Evolutionary conservation across 2,888 invertebrate genomes (phyloP), one percentile per base, ranked within the genome.

Genomic region (Pterostichus niger): DNA sequence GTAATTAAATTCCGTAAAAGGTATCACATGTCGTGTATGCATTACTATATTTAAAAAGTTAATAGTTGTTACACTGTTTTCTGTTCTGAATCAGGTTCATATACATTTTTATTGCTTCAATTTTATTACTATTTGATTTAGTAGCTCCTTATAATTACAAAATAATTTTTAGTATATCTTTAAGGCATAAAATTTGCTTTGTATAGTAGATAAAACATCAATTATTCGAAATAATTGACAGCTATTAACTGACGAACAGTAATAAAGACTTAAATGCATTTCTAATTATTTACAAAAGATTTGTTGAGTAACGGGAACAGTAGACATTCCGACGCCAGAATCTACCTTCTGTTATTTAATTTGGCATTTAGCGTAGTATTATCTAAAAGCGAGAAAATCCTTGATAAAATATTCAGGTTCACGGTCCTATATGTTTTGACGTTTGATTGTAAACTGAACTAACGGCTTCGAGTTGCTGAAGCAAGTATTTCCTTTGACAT

Each of bases 201-300:
- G 59, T 59, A 24, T 24, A 59, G 17, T 31, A 59, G 17, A 31
- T 1, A 31, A 24, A 11, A 11, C 59, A 11, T 59, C 31, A 59
- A 59, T 59, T 59, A 24, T 13, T 17, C 31, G 31, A 59, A 59
- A 59, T 59, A 59, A 59, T 59, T 59, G 59, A 59, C 24, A 59
- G 31, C 31, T 31, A 31, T 59, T 31, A 54, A 9, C 31, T 59
- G 10, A 24, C 17, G 56, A 3, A 9, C 59, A 11, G 10, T 59
- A 54, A 7, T 6, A 40, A 6, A 7, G 40, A 40, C 4, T 49
- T 49, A 59, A 59, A 59, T 17, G 31, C 10, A 31, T 59, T 10
- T 59, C 24, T 59, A 59, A 59, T 59, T 59, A 31, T 59, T 59
- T 59, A 59, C 59, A 59, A 6, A 11, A 59, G 59, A 59, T 59